phyloP scores from a whole-genome alignment of 23 tunicate species.

The Clavelina lepadiformis region DNA sequence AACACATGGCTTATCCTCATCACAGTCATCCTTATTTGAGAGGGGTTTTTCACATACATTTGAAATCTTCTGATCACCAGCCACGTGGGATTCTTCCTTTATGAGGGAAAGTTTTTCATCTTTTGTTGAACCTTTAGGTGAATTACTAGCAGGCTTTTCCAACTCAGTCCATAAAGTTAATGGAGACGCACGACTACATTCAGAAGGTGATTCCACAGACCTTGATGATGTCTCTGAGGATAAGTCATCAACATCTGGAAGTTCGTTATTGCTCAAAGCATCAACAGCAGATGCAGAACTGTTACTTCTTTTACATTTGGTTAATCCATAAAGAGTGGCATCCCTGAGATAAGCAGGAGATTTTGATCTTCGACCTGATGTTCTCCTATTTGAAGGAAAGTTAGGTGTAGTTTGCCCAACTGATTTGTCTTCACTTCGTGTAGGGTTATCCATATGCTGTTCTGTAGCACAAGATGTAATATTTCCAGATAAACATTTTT shows the following conservation, averaged over 20 bases:
- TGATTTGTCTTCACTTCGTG: constrained; percentile 1
- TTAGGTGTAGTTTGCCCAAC: constrained; percentile 4
- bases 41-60: no score
- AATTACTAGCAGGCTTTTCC: no score
- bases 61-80: no score
- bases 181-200: constrained; percentile 20
- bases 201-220: background rate
- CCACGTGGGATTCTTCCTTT: no score
- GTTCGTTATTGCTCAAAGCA: background rate
- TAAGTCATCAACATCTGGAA: constrained; percentile 5
- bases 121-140: background rate
- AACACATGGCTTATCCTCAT: no score
- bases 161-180: constrained; percentile 18
- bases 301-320: constrained; percentile 50
- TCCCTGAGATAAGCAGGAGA: constrained; percentile 76
- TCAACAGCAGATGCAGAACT: constrained; percentile 14
- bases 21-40: no score
- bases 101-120: no score
- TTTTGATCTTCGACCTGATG: constrained; percentile 66
- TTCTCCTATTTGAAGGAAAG: constrained; percentile 39
- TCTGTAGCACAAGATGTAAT: background rate
- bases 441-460: no score
- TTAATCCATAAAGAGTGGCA: constrained; percentile 28
- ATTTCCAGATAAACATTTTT: constrained; percentile 8
- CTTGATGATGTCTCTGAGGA: constrained; percentile 18